phyloP scores from a whole-genome alignment of 2,797 vertebrate species.

The Coranthus polyacanthus region DNA sequence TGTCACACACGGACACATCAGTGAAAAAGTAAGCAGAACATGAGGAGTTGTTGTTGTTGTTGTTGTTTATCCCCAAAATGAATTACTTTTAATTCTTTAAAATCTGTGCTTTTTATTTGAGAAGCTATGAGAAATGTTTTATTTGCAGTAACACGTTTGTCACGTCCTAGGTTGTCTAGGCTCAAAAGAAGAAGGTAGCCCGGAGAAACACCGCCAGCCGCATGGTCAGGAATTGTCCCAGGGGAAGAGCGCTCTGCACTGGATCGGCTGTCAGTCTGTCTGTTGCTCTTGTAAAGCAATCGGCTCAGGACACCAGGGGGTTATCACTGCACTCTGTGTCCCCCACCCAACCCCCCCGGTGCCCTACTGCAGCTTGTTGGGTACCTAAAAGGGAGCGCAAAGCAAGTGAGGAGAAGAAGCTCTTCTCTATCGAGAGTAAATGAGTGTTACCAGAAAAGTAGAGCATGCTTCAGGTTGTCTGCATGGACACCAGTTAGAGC shows the following conservation, averaged over 20 bases:
- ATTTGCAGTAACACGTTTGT: conserved; percentile 6
- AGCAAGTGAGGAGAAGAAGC: conserved; percentile 5
- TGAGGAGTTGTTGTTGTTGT: background rate
- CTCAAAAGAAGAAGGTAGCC: conserved; percentile 46
- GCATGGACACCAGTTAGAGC: conserved; percentile 1
- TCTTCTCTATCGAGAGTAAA: conserved; percentile 17
- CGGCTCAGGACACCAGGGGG: background rate
- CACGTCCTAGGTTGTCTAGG: conserved; percentile 47
- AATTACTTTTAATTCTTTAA: too few species aligned
- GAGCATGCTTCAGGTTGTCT: background rate
- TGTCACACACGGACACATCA: conserved; percentile 13
- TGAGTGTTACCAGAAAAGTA: conserved; percentile 4
- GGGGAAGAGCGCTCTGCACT: conserved; percentile 22
- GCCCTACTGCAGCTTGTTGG: background rate
- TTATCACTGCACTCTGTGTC: background rate
- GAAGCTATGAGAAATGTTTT: background rate
- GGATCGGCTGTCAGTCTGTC: conserved; percentile 34
- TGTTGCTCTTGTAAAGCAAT: conserved; percentile 6
- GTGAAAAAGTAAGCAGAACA: conserved; percentile 65
- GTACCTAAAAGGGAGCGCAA: conserved; percentile 1
- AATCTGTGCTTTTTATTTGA: background rate
- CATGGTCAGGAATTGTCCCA: conserved; percentile 5
- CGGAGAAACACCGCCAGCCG: conserved; percentile 4
- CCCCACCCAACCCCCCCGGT: background rate
- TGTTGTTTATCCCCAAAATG: too few species aligned